These are phyloP conservation scores for Empidonax alnorum DNA, from an alignment of 2,113 vertebrate genomes.

Conservation along the genomic window DNA sequence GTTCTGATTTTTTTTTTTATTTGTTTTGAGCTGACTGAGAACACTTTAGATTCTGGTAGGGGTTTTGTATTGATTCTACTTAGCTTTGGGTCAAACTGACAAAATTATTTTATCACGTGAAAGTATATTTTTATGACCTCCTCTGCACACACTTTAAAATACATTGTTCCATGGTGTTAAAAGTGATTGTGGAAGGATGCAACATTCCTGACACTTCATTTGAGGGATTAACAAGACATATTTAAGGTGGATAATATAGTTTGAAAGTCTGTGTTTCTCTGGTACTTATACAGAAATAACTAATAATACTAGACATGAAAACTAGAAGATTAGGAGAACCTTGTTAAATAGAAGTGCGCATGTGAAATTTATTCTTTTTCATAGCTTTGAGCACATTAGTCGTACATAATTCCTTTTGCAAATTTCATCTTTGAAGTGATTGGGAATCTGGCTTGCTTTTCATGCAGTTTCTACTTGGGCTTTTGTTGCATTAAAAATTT, in stretches of 20 bases:
- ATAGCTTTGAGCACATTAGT: neutral
- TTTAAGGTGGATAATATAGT: neutral
- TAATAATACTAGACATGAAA: neutral
- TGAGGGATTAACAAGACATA: neutral
- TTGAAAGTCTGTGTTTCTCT: neutral
- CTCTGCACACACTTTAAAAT: neutral
- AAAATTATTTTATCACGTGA: neutral
- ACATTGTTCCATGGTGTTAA: neutral
- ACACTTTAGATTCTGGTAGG: neutral
- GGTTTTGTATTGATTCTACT: neutral
- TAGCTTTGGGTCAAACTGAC: neutral
- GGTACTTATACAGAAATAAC: neutral
- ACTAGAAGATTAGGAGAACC: neutral
- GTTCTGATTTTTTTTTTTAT: neutral
- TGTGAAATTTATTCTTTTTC: neutral
- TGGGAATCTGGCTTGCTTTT: conserved; percentile 17
- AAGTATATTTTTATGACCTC: neutral
- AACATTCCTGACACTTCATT: neutral
- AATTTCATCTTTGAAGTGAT: conserved; percentile 14
- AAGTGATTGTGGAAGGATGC: neutral
- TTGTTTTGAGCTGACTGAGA: neutral
- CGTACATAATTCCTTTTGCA: conserved; percentile 13
- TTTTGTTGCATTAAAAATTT: conserved; percentile 2
- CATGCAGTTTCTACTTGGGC: neutral
- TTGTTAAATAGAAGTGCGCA: neutral